phyloP scores from a whole-genome alignment of 2,888 invertebrate species.

The Euplagia quadripunctaria region DNA sequence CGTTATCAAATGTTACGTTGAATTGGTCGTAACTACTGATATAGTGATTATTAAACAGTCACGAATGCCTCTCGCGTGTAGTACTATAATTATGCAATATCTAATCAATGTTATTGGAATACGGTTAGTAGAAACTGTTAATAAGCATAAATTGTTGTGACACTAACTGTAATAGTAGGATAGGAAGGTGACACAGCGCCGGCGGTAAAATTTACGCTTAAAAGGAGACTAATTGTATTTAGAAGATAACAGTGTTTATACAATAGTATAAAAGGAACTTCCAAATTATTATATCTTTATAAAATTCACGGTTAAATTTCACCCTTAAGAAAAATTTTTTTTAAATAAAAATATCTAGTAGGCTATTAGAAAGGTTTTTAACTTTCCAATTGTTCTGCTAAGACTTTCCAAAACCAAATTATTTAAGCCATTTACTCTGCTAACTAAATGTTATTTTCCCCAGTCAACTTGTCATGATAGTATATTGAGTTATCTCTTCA shows the following conservation, averaged over 20 bases:
- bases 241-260: background rate
- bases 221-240: background rate
- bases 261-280: background rate
- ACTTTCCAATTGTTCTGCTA: background rate
- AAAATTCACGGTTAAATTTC: background rate
- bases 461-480: background rate
- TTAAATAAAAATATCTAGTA: background rate
- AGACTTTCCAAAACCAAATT: background rate
- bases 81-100: slow-evolving; percentile 14
- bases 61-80: slow-evolving; percentile 21
- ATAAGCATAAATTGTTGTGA: slow-evolving; percentile 6
- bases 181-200: background rate
- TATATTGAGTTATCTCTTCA: background rate
- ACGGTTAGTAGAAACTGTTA: slow-evolving; percentile 10
- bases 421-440: background rate
- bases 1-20: slow-evolving; percentile 9
- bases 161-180: background rate
- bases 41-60: slow-evolving; percentile 10
- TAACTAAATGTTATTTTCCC: background rate
- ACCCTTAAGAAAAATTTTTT: background rate
- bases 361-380: background rate
- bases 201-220: background rate
- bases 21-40: slow-evolving; percentile 10
- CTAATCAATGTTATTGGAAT: slow-evolving; percentile 16
- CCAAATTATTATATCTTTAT: background rate